These are phyloP conservation scores for Drosophila mauritiana DNA, from an alignment of 1,140 invertebrate species.

Conservation along the genomic window DNA sequence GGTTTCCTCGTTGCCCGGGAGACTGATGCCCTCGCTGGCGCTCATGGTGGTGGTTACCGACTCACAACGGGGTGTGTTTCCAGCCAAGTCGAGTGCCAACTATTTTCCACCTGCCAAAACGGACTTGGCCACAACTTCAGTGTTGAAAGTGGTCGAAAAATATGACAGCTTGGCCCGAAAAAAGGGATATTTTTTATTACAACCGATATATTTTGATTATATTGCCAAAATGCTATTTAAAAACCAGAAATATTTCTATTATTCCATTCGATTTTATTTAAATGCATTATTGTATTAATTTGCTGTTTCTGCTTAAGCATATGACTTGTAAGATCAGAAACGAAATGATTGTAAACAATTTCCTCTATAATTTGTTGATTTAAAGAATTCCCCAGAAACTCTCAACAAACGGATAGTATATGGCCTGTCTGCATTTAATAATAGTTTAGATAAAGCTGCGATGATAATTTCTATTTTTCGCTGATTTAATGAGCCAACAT, in stretches of 20 bases:
- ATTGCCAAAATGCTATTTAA: no score
- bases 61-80: slow-evolving; percentile 30
- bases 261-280: neutral
- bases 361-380: slow-evolving; percentile 1
- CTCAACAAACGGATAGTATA: slow-evolving; percentile 4
- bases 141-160: slow-evolving; percentile 35
- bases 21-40: slow-evolving; percentile 36
- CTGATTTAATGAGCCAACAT: slow-evolving; percentile 34
- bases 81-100: neutral
- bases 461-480: slow-evolving; percentile 20
- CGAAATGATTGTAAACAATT: neutral
- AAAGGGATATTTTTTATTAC: neutral
- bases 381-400: neutral
- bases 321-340: neutral
- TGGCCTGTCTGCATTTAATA: slow-evolving; percentile 28
- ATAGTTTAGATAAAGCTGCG: slow-evolving; percentile 19
- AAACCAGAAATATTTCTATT: no score
- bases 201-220: neutral
- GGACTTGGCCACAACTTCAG: slow-evolving; percentile 6
- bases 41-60: slow-evolving; percentile 39
- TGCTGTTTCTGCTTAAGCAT: neutral
- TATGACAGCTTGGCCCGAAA: neutral
- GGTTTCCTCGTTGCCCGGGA: slow-evolving; percentile 54
- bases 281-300: neutral
- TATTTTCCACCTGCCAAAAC: slow-evolving; percentile 17